Evolutionary conservation across 2,113 vertebrate genomes (phyloP).

Genomic region (Chaenogobius annularis): DNA sequence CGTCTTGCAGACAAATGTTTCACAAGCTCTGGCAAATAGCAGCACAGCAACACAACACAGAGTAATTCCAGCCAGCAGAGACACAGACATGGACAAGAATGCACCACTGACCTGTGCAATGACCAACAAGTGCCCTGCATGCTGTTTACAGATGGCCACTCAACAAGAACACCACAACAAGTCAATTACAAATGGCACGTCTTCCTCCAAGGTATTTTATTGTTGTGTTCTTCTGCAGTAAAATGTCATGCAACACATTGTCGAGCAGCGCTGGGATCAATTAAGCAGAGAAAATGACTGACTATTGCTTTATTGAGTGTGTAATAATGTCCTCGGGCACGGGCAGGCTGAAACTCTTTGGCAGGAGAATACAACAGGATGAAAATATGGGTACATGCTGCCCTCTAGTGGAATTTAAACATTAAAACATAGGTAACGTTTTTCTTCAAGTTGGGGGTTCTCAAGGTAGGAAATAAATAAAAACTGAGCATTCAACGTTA

Average conservation of each 20-base stretch:
- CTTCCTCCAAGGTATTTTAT: constrained; percentile 42
- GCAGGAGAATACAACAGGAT: neutral
- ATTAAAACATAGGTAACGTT: neutral
- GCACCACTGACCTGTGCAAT: constrained; percentile 45
- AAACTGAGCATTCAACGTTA: no score
- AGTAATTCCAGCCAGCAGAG: constrained; percentile 20
- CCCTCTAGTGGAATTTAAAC: constrained; percentile 56
- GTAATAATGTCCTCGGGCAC: constrained; percentile 66
- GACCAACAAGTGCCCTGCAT: constrained; percentile 55
- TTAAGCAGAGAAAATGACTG: constrained; percentile 72
- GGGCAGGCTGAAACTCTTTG: constrained; percentile 19
- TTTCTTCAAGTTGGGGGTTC: neutral
- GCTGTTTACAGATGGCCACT: constrained; percentile 56
- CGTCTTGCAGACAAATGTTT: constrained; percentile 43
- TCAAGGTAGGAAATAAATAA: no score
- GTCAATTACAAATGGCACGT: constrained; percentile 46
- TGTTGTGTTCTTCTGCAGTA: constrained; percentile 34
- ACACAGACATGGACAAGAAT: constrained; percentile 14
- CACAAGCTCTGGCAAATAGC: constrained; percentile 41
- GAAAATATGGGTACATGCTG: constrained; percentile 27
- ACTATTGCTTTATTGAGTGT: constrained; percentile 75
- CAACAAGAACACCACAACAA: constrained; percentile 40
- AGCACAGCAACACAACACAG: constrained; percentile 4
- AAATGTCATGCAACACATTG: constrained; percentile 48
- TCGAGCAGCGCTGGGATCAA: constrained; percentile 66